A percentile compares a stretch with the other conserved stretches of the same genome.
Evolutionary conservation across 2,113 vertebrate species (phyloP).

Genomic region (Ursus arctos): DNA sequence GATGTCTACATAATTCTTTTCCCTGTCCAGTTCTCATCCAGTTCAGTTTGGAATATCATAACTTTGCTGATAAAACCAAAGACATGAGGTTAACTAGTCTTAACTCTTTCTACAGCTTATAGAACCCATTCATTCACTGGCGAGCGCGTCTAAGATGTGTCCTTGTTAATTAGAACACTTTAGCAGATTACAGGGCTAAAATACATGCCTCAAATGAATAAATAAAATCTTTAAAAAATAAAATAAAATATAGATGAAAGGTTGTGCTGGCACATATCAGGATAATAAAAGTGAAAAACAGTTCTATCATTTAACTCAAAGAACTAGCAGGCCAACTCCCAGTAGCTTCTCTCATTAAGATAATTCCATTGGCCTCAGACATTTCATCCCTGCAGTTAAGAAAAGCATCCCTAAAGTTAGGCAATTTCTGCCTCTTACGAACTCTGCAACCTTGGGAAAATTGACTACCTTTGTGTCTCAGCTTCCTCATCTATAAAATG

Average conservation of each 20-base stretch:
- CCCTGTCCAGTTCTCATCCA: neutral
- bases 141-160: slow-evolving; percentile 8
- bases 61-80: neutral
- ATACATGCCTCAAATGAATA: neutral
- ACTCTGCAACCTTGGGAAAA: slow-evolving; percentile 24
- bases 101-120: slow-evolving; percentile 13
- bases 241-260: neutral
- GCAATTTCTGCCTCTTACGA: slow-evolving; percentile 24
- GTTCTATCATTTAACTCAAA: neutral
- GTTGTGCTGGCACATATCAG: neutral
- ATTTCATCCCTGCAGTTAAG: neutral
- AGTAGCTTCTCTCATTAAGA: neutral
- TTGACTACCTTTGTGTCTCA: neutral
- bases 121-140: neutral
- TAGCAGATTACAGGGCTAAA: slow-evolving; percentile 17
- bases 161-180: slow-evolving; percentile 6
- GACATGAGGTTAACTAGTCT: neutral
- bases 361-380: neutral
- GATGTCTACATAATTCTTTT: neutral
- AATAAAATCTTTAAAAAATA: neutral
- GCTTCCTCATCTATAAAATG: neutral
- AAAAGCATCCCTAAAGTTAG: neutral
- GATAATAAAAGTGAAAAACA: neutral
- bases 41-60: neutral
- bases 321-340: neutral